Base-by-base conservation (phyloP, 2,888 invertebrate genomes). In the Napeogenes sylphis region DNA sequence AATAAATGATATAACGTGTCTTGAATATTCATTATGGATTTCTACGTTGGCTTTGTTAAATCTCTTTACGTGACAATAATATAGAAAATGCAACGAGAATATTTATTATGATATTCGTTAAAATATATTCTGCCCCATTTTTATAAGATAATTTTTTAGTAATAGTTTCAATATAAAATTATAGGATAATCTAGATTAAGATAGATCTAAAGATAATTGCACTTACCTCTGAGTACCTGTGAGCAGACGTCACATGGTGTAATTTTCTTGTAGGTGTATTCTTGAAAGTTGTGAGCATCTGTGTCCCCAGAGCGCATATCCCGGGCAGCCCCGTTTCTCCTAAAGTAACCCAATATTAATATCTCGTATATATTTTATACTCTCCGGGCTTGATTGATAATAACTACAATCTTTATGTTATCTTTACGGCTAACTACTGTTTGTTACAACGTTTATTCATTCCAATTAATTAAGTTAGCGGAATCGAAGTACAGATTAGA, bases 261-360 rank as follows among this genome's bases (percentile, higher is more conserved):
- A 75, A 98, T 97, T 91, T 97, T 98, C 91, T 97, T 97, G 87
- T 97, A 98, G 45, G 97, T 98, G 87, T 98, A 96, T 86, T 98
- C 97, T 87, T 97, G 96, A 91, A 97, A 95, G 82, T 95, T 94
- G 87, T 98, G 98, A 69, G 94, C 94, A 62, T 94, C 94, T 21
- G 92, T 92, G 74, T 95, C 95, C 61, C 91, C 91, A 53, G 90
- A 87, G 68, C 91, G 88, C 79, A 92, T 91, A 68, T 94, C 94
- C 70, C 92, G 90, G 38, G 93, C 91, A 59, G 93, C 92, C 70
- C 95, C 95, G 85, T 95, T 95, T 88, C 95, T 94, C 93, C 95
- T 94, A 87, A 68, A 81, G 63, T 55, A 58, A 56, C 55, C 4
- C 38, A 32, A 38, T 54, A 32, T 57, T 51, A 30, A 59, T 32